Conservation (phyloP, 2,113 vertebrate species). For the Pogonocichla stellata region DNA sequence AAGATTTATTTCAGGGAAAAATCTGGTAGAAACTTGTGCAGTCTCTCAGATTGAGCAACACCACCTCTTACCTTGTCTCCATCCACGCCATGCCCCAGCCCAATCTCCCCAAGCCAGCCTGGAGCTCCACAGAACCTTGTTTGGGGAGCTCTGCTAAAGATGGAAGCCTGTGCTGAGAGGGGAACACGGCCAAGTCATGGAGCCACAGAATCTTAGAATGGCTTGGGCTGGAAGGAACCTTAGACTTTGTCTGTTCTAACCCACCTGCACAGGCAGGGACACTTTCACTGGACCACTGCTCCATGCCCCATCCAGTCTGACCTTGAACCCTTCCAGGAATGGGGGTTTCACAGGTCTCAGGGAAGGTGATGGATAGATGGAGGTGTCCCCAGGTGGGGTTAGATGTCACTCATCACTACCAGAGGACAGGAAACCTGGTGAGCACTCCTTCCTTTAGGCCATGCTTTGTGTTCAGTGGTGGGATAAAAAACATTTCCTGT, state of each 20-base stretch:
- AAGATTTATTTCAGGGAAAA: not conserved
- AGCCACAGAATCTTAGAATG: not conserved
- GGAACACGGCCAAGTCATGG: not conserved
- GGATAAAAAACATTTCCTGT: not conserved
- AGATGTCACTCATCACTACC: not conserved
- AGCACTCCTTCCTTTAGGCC: not conserved
- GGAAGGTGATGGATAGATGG: not conserved
- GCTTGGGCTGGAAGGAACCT: not conserved
- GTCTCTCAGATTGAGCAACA: not conserved
- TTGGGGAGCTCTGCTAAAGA: not conserved
- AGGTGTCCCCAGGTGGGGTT: not conserved
- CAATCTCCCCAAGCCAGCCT: not conserved
- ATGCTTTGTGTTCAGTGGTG: not conserved
- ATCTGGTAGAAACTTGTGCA: not conserved
- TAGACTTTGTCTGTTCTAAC: not conserved
- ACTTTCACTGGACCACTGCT: not conserved
- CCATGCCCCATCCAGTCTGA: not conserved
- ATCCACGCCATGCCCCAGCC: rapidly evolving
- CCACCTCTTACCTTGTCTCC: not conserved
- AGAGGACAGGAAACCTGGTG: not conserved
- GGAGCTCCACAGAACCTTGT: rapidly evolving
- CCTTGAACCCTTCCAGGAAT: not conserved
- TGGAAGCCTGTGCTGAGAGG: not conserved
- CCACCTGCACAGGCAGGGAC: not conserved
- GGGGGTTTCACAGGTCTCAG: not conserved